Evolutionary conservation across 2,113 vertebrate species (phyloP), one percentile per base, ranked within the genome.

Genomic region (Sorex araneus): DNA sequence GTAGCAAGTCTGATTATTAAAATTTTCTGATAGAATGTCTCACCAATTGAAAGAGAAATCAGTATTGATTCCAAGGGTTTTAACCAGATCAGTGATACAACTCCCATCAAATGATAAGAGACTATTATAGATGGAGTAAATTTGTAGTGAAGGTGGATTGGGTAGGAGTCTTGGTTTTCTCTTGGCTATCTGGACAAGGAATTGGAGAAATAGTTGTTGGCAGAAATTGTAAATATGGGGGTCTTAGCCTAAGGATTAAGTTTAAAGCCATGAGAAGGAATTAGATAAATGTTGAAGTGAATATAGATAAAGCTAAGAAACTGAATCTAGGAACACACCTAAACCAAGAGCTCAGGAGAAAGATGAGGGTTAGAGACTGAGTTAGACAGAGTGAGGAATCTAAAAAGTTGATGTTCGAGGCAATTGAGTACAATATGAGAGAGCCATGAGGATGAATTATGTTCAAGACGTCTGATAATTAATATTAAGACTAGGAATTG

Each of bases 111-210:
- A 11, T 74, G 25, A 60, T 25, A 9, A 75, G 21, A 16, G 30
- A 82, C 28, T n/a, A 6, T 32, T 67, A 40, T 81, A 15, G 43
- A 16, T 75, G 2, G 57, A 40, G 16, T 73, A 28, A 13, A 6
- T 74, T 74, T 79, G 25, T 34, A 84, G 19, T 28, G 25, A 84
- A 23, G 11, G 43, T 16, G 70, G n/a, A 67, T 57, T 19, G 86
- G 30, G 30, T 66, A 12, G 32, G 34, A 66, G 28, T 88, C 88
- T 92, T 89, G 27, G 11, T 92, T 79, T 45, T 47, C 80, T 84
- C 2, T 40, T 84, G 36, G 36, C 40, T 28, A 27, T 73, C 4
- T 54, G 21, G n/a, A 45, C 78, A 47, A 67, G n/a, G 15, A 21
- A 25, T 2, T 83, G 34, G 34, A 27, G 11, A 91, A n/a, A 40